Base-by-base conservation (phyloP, 64 coral and sea anemone species). In the Pachyseris speciosa region DNA sequence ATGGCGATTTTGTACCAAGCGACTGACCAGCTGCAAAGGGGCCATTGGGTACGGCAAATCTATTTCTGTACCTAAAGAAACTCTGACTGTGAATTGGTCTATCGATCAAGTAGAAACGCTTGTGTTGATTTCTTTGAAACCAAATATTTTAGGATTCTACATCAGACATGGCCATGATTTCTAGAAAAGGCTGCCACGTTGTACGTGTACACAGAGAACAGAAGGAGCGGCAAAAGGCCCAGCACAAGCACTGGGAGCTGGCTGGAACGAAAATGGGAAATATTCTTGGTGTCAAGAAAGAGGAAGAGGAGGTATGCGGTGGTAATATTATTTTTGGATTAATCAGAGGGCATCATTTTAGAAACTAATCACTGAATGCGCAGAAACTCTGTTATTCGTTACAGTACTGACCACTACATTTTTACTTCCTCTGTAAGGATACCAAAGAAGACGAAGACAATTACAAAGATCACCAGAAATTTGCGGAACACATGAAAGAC, bases 221-320 rank as follows among this genome's bases (percentile, higher is more conserved):
- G 45, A 99, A 99, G 37, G 97, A 99, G 67, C 87, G 86, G 53
- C 95, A 99, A 53, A 99, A 99, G 74, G 81, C 93, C 1, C 97
- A 99, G 61, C 93, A 99, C 20, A 99, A 99, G n/a, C 89, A 99
- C 44, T 99, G 97, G 97, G 97, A 99, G 41, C 80, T 99, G 27
- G 97, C 97, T 22, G 97, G 97, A 22, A 99, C 97, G 3, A 99
- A 99, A 83, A 90, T 99, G 27, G 97, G 97, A 9, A 99, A 99
- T 39, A 95, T 99, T 68, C 72, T 99, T 41, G 97, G 97, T 2
- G 73, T 99, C 27, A 92, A 99, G 52, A 83, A 99, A 76, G 67
- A 99, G 24, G 75, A 99, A 37, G 97, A 94, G 60, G 86, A 95
- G 81, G 84, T 89, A 88, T 20, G 5, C 10, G 69, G 41, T 59